These are phyloP conservation scores for Drosophila nigrodunni DNA, from an alignment of 1,140 invertebrate species.

Conservation along the genomic window DNA sequence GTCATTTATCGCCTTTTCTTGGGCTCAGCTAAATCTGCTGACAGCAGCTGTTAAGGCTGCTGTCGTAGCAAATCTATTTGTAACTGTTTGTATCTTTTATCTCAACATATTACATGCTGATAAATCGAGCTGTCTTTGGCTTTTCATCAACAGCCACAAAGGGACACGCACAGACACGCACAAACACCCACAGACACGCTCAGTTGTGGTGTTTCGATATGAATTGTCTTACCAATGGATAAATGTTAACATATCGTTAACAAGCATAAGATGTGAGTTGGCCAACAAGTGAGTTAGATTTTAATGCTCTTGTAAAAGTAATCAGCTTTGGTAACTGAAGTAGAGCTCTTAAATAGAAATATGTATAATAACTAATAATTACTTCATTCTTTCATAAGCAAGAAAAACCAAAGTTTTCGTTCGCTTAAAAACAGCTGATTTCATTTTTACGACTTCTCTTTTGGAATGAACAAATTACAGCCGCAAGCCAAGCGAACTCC, in stretches of 20 bases:
- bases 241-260: neutral
- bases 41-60: constrained; percentile 44
- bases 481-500: constrained; percentile 48
- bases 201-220: neutral
- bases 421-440: neutral
- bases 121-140: constrained; percentile 59
- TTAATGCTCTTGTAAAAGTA: neutral
- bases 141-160: constrained; percentile 21
- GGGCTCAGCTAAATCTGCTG: constrained; percentile 65
- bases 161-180: constrained; percentile 6
- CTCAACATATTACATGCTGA: constrained; percentile 71
- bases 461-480: constrained; percentile 37
- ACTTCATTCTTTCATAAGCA: too few species aligned
- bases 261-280: neutral
- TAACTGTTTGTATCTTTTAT: constrained; percentile 49
- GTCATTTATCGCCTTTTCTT: constrained; percentile 62
- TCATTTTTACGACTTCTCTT: neutral
- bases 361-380: too few species aligned
- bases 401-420: too few species aligned
- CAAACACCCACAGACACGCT: too few species aligned
- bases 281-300: neutral
- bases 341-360: too few species aligned
- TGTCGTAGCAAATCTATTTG: constrained; percentile 27
- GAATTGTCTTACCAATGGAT: neutral
- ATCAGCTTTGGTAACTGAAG: too few species aligned